Percentiles rank a stretch among this genome's conserved stretches.
Evolutionary conservation across 2,888 invertebrate species (phyloP).

Genomic region (Leptinotarsa rubiginosa): DNA sequence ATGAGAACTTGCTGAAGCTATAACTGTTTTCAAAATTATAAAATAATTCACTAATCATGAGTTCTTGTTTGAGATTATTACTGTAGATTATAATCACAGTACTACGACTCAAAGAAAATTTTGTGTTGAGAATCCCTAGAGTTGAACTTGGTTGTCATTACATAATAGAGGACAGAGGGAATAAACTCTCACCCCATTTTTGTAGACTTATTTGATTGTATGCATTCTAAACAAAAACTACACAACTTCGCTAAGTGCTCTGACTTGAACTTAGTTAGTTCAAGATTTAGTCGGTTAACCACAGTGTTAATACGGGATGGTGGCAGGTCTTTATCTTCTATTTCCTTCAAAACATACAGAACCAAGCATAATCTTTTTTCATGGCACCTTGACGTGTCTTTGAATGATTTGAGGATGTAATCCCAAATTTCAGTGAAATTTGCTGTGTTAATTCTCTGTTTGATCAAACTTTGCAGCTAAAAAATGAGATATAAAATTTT

Average conservation of each 20-base stretch:
- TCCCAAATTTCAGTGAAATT: conserved; percentile 59
- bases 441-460: conserved; percentile 49
- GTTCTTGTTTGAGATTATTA: too few species aligned
- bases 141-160: too few species aligned
- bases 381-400: conserved; percentile 53
- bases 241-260: conserved; percentile 70
- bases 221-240: conserved; percentile 69
- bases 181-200: conserved; percentile 64
- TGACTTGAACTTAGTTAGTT: conserved; percentile 68
- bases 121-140: too few species aligned
- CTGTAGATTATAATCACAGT: too few species aligned
- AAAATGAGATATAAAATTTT: conserved; percentile 32
- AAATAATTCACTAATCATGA: too few species aligned
- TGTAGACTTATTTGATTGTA: conserved; percentile 68
- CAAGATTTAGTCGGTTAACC: conserved; percentile 67
- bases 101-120: too few species aligned
- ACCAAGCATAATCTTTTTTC: conserved; percentile 57
- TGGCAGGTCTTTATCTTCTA: conserved; percentile 55
- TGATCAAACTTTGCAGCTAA: conserved; percentile 54
- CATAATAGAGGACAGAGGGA: not conserved
- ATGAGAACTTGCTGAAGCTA: too few species aligned
- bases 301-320: conserved; percentile 66
- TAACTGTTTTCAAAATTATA: too few species aligned
- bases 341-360: conserved; percentile 54
- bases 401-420: conserved; percentile 59